Evolutionary conservation across 2,797 vertebrate genomes (phyloP), one percentile per base, ranked within the genome.

Genomic region (Hydrolagus colliei): DNA sequence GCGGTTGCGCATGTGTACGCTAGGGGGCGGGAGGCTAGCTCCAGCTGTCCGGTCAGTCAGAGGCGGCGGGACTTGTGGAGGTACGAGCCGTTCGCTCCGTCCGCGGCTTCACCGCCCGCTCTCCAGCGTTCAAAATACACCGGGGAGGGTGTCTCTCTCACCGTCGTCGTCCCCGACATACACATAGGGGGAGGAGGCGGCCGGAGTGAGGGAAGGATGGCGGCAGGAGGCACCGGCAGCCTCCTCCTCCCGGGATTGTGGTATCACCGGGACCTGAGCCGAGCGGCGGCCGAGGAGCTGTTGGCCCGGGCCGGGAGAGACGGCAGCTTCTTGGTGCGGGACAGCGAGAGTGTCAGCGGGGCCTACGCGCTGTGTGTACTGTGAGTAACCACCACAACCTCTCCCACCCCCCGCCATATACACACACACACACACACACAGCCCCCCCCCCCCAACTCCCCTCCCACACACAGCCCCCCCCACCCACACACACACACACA

Each of bases 201-300:
- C 9, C 20, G 59, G 0, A 27, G 62, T n/a, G 12, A 2, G 8
- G 27, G 12, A 16, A 27, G 27, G 14, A 93, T 94, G 89, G 94
- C 94, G 88, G 92, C 91, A 74, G 90, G 91, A 18, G 92, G 88
- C 91, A 72, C 91, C 93, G 86, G 91, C 92, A 87, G 88, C 94
- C 86, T 93, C 91, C 90, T 91, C 92, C 18, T 93, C 94, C 79
- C 94, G 95, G 86, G 61, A 10, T 92, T 94, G 87, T 97, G 97
- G 97, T 97, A 97, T 91, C 97, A 98, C 94, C 95, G 96, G 87
- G 97, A 98, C 89, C 93, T 98, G 90, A 98, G 97, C 92, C 96
- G 97, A 84, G 97, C 96, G 0, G 97, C 97, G 4, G 97, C 97
- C 88, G 97, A 98, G 92, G 97, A 98, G 91, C 92, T 96, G 87